Evolutionary conservation across 2,888 invertebrate genomes (phyloP).

Genomic region (Tuberolachnus salignus): DNA sequence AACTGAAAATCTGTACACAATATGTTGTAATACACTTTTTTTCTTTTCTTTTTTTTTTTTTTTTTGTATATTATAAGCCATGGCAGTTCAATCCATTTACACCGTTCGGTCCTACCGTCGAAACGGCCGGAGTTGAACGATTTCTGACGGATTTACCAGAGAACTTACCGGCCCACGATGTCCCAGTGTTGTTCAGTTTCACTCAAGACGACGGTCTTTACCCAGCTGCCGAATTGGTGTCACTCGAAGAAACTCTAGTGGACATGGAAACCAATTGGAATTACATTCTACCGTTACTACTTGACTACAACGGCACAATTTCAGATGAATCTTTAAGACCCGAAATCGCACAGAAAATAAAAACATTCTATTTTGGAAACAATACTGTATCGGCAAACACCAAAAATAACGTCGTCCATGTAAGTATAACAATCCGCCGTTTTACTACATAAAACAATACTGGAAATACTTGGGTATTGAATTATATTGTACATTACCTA

Average conservation of each 20-base stretch:
- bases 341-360: slow-evolving; percentile 58
- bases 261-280: slow-evolving; percentile 59
- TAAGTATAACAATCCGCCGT: not conserved
- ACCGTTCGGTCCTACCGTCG: slow-evolving; percentile 76
- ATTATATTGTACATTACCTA: too few species aligned
- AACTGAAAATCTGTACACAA: too few species aligned
- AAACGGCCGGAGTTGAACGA: slow-evolving; percentile 67
- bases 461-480: too few species aligned
- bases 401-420: slow-evolving; percentile 53
- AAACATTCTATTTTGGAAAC: slow-evolving; percentile 59
- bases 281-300: slow-evolving; percentile 59
- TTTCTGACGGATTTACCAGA: slow-evolving; percentile 73
- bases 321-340: slow-evolving; percentile 52
- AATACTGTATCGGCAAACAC: slow-evolving; percentile 56
- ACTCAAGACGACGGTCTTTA: slow-evolving; percentile 77
- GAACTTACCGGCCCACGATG: slow-evolving; percentile 67
- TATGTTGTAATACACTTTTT: not conserved
- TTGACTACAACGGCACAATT: slow-evolving; percentile 60
- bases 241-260: slow-evolving; percentile 54
- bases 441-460: too few species aligned
- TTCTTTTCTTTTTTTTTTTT: too few species aligned
- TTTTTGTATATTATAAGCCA: slow-evolving; percentile 61
- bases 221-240: slow-evolving; percentile 67
- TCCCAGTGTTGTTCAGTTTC: slow-evolving; percentile 74
- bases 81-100: slow-evolving; percentile 74